These are phyloP conservation scores for Trichopria drosophilae DNA, from an alignment of 2,888 invertebrate species.

Conservation along the genomic window DNA sequence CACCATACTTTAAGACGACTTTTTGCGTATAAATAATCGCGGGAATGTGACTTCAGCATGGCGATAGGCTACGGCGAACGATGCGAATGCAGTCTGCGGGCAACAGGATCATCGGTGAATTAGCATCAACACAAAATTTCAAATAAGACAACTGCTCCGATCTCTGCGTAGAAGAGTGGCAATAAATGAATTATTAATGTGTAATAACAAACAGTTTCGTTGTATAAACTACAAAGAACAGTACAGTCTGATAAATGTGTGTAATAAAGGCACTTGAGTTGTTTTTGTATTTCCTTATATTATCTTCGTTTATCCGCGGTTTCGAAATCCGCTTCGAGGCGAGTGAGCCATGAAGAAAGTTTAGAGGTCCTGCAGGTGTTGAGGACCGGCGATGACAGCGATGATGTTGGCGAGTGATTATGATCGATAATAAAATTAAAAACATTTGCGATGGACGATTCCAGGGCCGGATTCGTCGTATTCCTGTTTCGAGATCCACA, in stretches of 20 bases:
- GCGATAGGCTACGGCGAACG: too few species aligned
- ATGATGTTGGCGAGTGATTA: constrained; percentile 9
- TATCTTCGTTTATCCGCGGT: too few species aligned
- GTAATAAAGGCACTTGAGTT: constrained; percentile 54
- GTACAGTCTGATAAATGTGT: constrained; percentile 56
- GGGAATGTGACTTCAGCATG: too few species aligned
- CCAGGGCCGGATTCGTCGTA: constrained; percentile 95
- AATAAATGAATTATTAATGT: constrained; percentile 51
- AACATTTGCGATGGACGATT: constrained; percentile 96
- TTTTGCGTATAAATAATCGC: too few species aligned
- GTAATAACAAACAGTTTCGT: constrained; percentile 51
- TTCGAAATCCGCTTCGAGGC: too few species aligned
- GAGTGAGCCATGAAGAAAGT: too few species aligned
- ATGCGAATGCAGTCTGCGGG: too few species aligned
- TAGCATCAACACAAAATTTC: too few species aligned
- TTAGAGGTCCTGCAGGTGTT: too few species aligned
- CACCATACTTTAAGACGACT: too few species aligned
- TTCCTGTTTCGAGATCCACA: constrained; percentile 97
- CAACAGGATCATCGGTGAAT: too few species aligned
- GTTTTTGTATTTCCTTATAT: constrained; percentile 27
- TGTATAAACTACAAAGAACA: constrained; percentile 53
- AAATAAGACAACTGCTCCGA: too few species aligned
- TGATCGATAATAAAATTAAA: constrained; percentile 64
- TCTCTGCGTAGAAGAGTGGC: constrained; percentile 39
- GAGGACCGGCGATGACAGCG: constrained; percentile 7